Conservation (phyloP, 2,888 invertebrate genomes). For the Scotopteryx bipunctaria region DNA sequence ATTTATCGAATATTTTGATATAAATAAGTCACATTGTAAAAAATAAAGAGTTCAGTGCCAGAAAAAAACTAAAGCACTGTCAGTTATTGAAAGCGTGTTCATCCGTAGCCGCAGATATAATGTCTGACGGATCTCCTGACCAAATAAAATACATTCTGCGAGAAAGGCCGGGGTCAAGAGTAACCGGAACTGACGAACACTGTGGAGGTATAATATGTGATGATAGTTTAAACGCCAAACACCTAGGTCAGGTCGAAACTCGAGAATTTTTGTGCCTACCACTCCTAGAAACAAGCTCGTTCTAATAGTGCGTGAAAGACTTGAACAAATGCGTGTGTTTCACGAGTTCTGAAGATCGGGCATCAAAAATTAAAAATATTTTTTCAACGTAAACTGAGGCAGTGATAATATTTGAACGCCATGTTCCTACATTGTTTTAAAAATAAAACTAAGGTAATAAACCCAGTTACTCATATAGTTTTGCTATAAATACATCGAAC, state of each 20-base stretch:
- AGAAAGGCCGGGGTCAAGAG: neutral
- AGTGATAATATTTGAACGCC: constrained; percentile 12
- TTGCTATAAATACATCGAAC: constrained; percentile 65
- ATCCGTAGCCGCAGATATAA: neutral
- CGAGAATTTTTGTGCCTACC: no score
- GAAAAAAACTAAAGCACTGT: neutral
- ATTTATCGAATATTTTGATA: constrained; percentile 33
- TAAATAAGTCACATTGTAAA: constrained; percentile 24
- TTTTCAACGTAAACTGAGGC: constrained; percentile 4
- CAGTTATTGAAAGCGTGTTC: neutral
- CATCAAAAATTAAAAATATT: constrained; percentile 8
- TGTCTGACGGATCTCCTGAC: neutral
- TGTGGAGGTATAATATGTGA: no score
- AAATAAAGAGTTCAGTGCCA: neutral
- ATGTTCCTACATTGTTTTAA: constrained; percentile 46
- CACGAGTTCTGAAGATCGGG: neutral
- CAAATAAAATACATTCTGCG: neutral
- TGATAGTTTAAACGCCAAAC: no score
- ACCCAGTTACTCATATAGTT: constrained; percentile 64
- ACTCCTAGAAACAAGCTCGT: no score
- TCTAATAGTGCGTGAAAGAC: neutral
- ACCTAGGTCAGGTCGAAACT: no score
- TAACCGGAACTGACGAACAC: neutral
- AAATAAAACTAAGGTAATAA: constrained; percentile 61
- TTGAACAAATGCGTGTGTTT: constrained; percentile 20